phyloP scores from a whole-genome alignment of 1,140 invertebrate genomes.

The Mamestra configurata region DNA sequence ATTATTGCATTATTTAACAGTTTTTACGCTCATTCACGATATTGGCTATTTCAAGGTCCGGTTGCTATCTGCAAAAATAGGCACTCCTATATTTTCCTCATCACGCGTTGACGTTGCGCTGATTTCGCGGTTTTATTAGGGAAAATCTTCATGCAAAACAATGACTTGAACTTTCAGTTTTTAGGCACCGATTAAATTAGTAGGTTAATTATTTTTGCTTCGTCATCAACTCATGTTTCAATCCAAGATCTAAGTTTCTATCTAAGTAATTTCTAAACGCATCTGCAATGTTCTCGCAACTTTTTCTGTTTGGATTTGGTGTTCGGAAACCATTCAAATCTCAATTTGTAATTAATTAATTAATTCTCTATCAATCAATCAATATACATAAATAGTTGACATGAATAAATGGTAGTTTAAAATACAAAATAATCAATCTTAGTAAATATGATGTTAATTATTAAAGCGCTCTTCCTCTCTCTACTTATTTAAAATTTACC shows the following conservation, averaged over 20 bases:
- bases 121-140: not conserved
- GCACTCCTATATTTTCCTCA: no score
- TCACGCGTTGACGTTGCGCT: not conserved
- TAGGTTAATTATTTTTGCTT: not conserved
- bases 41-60: not conserved
- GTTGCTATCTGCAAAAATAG: no score
- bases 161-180: not conserved
- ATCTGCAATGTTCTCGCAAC: not conserved
- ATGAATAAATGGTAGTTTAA: no score
- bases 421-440: no score
- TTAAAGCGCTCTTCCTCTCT: no score
- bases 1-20: conserved; percentile 35
- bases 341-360: conserved; percentile 25
- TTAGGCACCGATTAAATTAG: not conserved
- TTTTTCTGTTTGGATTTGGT: not conserved
- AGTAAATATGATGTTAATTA: no score
- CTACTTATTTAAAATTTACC: no score
- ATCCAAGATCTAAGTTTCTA: no score
- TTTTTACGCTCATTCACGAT: conserved; percentile 24
- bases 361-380: conserved; percentile 15
- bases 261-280: no score
- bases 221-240: no score
- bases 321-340: conserved; percentile 28
- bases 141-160: not conserved
- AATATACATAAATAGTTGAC: no score